Evolutionary conservation across 2,888 invertebrate genomes (phyloP).

Genomic region (Epirrita christyi): DNA sequence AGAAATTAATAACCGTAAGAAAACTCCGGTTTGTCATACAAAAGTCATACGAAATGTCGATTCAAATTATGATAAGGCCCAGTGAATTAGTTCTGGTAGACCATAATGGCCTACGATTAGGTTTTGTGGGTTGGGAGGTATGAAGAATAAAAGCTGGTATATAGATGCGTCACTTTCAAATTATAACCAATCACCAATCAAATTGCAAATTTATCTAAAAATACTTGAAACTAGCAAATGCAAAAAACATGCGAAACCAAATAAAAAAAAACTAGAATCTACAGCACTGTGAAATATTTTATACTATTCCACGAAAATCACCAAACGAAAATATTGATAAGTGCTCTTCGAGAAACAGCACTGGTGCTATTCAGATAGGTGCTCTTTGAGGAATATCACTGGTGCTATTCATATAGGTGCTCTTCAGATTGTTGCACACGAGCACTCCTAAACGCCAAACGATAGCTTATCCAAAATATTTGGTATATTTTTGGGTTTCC

Average conservation of each 20-base stretch:
- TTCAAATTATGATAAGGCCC: conserved; percentile 82
- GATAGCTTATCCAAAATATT: conserved; percentile 9
- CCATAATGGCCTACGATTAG: conserved; percentile 76
- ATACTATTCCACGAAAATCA: too few relatives aligned
- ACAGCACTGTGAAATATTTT: too few relatives aligned
- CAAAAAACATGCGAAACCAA: too few relatives aligned
- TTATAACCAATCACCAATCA: too few relatives aligned
- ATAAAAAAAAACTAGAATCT: too few relatives aligned
- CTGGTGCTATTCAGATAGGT: too few relatives aligned
- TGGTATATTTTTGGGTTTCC: conserved; percentile 25
- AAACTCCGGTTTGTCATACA: conserved; percentile 82
- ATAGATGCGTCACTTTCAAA: conserved; percentile 56
- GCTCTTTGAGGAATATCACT: too few relatives aligned
- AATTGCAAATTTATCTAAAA: too few relatives aligned
- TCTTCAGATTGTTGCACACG: not conserved
- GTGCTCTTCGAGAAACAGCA: too few relatives aligned
- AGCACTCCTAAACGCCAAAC: not conserved
- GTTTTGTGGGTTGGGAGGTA: conserved; percentile 51
- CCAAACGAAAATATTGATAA: too few relatives aligned
- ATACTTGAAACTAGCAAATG: too few relatives aligned
- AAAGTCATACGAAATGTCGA: conserved; percentile 77
- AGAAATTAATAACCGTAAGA: conserved; percentile 82
- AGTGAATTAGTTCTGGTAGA: conserved; percentile 82
- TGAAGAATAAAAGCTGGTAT: conserved; percentile 32
- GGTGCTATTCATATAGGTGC: not conserved